phyloP scores from a whole-genome alignment of 1,140 invertebrate genomes.

The Drosophila sulfurigaster region DNA sequence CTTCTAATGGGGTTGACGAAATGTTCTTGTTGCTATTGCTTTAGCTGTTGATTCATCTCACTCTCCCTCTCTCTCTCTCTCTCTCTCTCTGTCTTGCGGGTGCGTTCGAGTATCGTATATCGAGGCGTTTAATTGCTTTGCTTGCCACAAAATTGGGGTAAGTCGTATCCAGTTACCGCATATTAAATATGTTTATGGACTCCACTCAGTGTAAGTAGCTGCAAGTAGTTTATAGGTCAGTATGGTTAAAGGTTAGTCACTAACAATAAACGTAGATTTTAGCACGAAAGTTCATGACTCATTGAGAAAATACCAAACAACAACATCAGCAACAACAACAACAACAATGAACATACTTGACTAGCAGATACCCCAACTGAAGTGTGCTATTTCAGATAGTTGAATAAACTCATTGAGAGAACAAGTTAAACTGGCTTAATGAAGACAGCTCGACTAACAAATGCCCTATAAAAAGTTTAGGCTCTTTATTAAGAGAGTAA shows the following conservation, averaged over 20 bases:
- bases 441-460: not conserved
- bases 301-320: conserved; percentile 1
- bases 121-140: conserved; percentile 30
- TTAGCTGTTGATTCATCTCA: not conserved
- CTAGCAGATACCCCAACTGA: conserved; percentile 5
- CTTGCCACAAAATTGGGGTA: conserved; percentile 19
- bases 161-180: conserved; percentile 24
- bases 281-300: conserved; percentile 28
- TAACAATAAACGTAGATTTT: conserved; percentile 15
- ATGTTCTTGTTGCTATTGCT: not conserved
- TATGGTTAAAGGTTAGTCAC: conserved; percentile 30
- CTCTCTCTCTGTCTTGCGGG: too few species aligned
- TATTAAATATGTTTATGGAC: conserved; percentile 22
- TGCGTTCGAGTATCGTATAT: conserved; percentile 18
- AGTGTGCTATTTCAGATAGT: conserved; percentile 2
- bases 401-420: conserved; percentile 3
- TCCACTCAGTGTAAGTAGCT: conserved; percentile 20
- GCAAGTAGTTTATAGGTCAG: conserved; percentile 33
- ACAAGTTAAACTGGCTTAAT: not conserved
- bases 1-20: conserved; percentile 10
- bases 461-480: not conserved
- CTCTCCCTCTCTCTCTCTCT: too few species aligned
- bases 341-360: not conserved
- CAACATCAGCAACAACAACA: not conserved
- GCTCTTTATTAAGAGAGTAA: too few species aligned